Percentiles rank a stretch among this genome's conserved stretches.
phyloP scores from a whole-genome alignment of 2,888 invertebrate species.

The Drosophila fulvimacula region DNA sequence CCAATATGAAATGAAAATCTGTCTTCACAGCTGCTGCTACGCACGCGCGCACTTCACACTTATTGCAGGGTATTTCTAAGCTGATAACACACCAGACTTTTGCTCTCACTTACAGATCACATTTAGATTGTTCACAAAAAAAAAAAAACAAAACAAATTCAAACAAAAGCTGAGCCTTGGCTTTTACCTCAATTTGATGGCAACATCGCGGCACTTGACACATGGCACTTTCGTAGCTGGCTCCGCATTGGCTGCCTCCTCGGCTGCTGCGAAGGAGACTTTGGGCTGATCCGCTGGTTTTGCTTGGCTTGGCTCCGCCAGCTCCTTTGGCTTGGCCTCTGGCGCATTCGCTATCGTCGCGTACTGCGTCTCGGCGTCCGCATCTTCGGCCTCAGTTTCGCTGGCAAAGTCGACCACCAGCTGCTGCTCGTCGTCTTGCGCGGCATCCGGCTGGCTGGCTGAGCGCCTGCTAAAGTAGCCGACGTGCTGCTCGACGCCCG shows the following conservation, averaged over 20 bases:
- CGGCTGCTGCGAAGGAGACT: background rate
- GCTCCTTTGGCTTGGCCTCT: background rate
- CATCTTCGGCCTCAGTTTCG: slow-evolving; percentile 57
- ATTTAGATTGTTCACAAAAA: background rate
- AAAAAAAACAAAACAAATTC: background rate
- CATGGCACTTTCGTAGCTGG: slow-evolving; percentile 77
- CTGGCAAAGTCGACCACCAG: slow-evolving; percentile 71
- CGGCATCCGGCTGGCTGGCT: background rate
- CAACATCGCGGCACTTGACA: slow-evolving; percentile 81
- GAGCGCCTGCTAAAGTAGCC: slow-evolving; percentile 80
- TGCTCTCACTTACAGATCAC: background rate
- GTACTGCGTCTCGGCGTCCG: slow-evolving; percentile 56
- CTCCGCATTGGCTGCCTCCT: slow-evolving; percentile 1
- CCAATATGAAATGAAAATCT: background rate
- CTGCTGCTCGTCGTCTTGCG: slow-evolving; percentile 44
- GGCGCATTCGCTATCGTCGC: slow-evolving; percentile 52
- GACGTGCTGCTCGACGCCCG: slow-evolving; percentile 80
- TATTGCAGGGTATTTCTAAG: background rate
- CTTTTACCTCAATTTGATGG: slow-evolving; percentile 81
- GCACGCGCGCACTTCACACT: background rate
- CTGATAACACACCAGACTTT: background rate
- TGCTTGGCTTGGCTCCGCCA: background rate
- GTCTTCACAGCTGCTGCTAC: background rate
- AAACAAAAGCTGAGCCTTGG: background rate
- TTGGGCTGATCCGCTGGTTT: background rate